Base-by-base conservation (phyloP, 2,113 vertebrate species). In the Platysternon megacephalum region DNA sequence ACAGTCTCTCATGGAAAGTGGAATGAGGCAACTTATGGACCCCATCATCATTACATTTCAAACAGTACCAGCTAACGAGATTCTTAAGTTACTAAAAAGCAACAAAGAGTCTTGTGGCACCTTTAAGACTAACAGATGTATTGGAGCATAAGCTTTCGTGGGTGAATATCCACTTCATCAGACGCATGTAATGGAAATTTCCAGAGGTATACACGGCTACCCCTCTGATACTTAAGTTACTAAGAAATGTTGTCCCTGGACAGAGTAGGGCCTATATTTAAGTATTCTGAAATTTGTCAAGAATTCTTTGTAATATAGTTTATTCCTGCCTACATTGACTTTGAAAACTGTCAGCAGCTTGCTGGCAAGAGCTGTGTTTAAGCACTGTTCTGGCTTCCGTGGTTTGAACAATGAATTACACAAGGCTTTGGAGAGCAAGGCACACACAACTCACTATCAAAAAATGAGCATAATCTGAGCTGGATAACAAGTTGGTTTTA, bases 221-320 rank as follows among this genome's bases (percentile, higher is more conserved):
- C n/a, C n/a, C n/a, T n/a, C n/a, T n/a, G n/a, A n/a, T n/a, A n/a
- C 90, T 97, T 94, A 95, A 86, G 81, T 97, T 97, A 95, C 95
- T 86, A 92, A 88, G 96, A 95, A 80, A 46, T 94, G 95, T 96
- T 68, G 32, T 28, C 32, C 80, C 85, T 81, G 81, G 65, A 81
- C 91, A 93, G 91, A 83, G 93, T n/a, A 95, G 26, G 91, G 5
- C 55, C 72, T 96, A 83, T 95, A 94, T 44, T 79, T 87, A 91
- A 94, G 35, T 79, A 93, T 91, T 95, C 82, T 79, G 86, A 92
- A 94, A 93, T 97, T 94, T 92, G 79, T 96, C 81, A 93, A 92
- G 91, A 93, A 88, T 49, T 56, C 16, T 89, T 95, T 92, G 29
- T 74, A 94, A 92, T n/a, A 85, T 24, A 86, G 55, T 58, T 74